Evolutionary conservation across 2,888 invertebrate genomes (phyloP), one percentile per base, ranked within the genome.

Genomic region (Petrolisthes cinctipes): DNA sequence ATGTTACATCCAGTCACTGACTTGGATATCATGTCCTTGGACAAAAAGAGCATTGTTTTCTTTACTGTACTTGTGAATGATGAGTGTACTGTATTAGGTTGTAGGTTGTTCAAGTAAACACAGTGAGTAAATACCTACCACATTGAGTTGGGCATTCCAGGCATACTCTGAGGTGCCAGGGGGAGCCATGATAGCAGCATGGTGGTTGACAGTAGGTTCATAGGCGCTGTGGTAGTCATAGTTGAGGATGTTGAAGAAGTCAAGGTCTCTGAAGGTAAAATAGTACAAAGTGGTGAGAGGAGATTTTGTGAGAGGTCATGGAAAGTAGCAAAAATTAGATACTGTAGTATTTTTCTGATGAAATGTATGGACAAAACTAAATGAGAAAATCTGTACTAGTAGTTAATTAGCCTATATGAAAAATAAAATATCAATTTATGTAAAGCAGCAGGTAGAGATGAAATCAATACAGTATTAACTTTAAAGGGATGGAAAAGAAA

Each of bases 171-270:
- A 95, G 86, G 96, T 95, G 92, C 97, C 97, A 71, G 91, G 91
- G 92, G 97, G 93, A 0, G 97, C 95, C 92, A 95, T 97, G 9
- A 98, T 94, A 0, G 98, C 97, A 0, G 97, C 95, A 93, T 98
- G 98, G 92, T 98, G 98, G 93, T 97, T 97, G 5, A 97, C 97
- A 0, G 96, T 95, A 0, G 97, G 97, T 92, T 98, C 97, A 92
- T 96, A 97, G 0, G 97, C 97, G 0, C 97, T 97, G 93, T 98
- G 97, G 93, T 97, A 98, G 93, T 98, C 98, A 93, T 98, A 98
- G 4, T 97, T 96, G 57, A 98, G 93, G 90, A 98, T 94, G 93
- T 98, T 98, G 94, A 98, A 96, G 95, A 98, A 98, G 93, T 98
- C 98, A 91, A 97, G 93, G 93, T 97, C 95, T 92, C 96, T 96